Evolutionary conservation across 1,140 invertebrate species (phyloP), one percentile per base, ranked within the genome.

Genomic region (Euwallacea similis): DNA sequence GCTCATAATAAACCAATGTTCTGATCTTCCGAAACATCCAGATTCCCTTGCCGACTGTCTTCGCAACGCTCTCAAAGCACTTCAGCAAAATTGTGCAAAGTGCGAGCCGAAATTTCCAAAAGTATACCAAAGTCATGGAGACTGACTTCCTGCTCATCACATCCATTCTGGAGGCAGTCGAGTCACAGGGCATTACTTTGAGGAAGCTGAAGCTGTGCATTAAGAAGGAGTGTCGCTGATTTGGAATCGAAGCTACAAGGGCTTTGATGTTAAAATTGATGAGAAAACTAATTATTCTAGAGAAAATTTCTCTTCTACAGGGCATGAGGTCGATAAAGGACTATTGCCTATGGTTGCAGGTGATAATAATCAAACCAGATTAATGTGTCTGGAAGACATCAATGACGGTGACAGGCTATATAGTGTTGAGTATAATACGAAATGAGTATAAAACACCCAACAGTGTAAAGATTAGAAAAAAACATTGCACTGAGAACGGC

Each of bases 181-280:
- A 72, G 47, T 42, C 47, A 1, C 67, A 72, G 55, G 56, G 67
- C 15, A 43, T 44, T 2, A 7, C 65, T 8, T 55, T 72, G 42
- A 55, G 59, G 41, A 72, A 63, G 66, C 56, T 72, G 10, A 72
- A 72, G 50, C 16, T 72, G 47, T 67, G 59, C 50, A 63, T 72
- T 13, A 67, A 59, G 55, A 53, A 64, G 46, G 54, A 63, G 65
- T 33, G n/a, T 67, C 7, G 46, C 55, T 16, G 11, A 10, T 3
- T 44, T 72, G 21, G 54, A 72, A 7, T 2, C 4, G 21, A 33
- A 33, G 21, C 21, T 33, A 33, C 21, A 4, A 4, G 4, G 21
- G 21, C 46, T 11, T 2, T 50, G 13, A 13, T 50, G 1, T 2
- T 11, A 11, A 11, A 50, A 15, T 15, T 0, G 54, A 56, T 9